Evolutionary conservation across 2,888 invertebrate genomes (phyloP).

Genomic region (Pycnomerus fuliginosus): DNA sequence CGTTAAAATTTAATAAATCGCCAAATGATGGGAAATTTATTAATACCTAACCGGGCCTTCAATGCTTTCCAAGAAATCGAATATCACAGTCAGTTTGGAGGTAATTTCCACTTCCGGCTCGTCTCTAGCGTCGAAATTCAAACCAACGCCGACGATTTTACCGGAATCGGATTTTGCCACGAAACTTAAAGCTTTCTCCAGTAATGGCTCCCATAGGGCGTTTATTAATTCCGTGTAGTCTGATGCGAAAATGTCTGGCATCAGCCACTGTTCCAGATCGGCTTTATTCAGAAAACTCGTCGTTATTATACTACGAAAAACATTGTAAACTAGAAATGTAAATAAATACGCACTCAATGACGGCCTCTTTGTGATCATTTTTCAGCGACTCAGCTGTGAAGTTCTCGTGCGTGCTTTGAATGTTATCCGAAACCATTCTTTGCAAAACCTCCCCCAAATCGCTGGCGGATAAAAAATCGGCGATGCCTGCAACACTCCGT

Average conservation of each 20-base stretch:
- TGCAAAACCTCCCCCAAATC: slow-evolving; percentile 69
- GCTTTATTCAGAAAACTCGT: slow-evolving; percentile 85
- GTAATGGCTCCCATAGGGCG: slow-evolving; percentile 68
- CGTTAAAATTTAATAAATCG: slow-evolving; percentile 3
- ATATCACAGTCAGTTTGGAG: slow-evolving; percentile 69
- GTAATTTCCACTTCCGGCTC: slow-evolving; percentile 74
- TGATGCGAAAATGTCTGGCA: slow-evolving; percentile 63
- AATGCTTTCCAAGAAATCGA: slow-evolving; percentile 75
- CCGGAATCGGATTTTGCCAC: slow-evolving; percentile 60
- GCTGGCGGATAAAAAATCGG: slow-evolving; percentile 74
- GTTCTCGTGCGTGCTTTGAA: slow-evolving; percentile 36
- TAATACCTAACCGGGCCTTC: slow-evolving; percentile 70
- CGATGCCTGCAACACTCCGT: too few species aligned
- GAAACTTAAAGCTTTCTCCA: slow-evolving; percentile 73
- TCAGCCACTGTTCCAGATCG: slow-evolving; percentile 78
- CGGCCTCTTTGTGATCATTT: slow-evolving; percentile 65
- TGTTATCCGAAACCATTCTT: slow-evolving; percentile 53
- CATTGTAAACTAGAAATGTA: neutral
- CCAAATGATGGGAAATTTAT: neutral
- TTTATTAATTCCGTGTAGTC: slow-evolving; percentile 72
- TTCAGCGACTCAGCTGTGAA: slow-evolving; percentile 59
- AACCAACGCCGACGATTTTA: slow-evolving; percentile 65
- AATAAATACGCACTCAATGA: slow-evolving; percentile 63
- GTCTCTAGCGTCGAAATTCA: slow-evolving; percentile 80
- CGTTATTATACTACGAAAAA: slow-evolving; percentile 74